Evolutionary conservation across 2,888 invertebrate genomes (phyloP).

Genomic region (Isoperla grammatica): DNA sequence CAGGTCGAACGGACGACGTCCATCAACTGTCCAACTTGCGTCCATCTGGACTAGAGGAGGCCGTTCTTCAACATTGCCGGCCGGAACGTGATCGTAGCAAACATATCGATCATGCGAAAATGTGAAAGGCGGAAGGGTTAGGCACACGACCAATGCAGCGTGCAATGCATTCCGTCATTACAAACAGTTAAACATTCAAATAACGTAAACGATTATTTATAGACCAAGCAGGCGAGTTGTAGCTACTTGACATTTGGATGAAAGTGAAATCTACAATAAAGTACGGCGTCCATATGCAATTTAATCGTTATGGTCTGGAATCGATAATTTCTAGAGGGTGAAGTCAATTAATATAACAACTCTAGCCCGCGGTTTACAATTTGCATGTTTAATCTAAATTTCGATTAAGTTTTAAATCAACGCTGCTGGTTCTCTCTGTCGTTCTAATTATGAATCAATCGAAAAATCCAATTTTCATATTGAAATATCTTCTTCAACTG

Average conservation of each 20-base stretch:
- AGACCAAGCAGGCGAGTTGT: neutral
- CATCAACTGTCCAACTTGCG: constrained; percentile 3
- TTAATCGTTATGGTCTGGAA: neutral
- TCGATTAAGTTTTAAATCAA: constrained; percentile 18
- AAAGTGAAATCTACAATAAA: neutral
- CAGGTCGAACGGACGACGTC: constrained; percentile 1
- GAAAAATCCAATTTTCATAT: neutral
- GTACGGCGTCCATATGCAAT: neutral
- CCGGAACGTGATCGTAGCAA: neutral
- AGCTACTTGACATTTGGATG: neutral
- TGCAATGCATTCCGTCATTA: neutral
- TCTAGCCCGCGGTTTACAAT: constrained; percentile 8
- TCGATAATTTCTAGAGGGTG: neutral
- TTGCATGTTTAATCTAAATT: constrained; percentile 15
- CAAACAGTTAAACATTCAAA: neutral
- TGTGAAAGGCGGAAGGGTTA: constrained; percentile 12
- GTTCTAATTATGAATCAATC: constrained; percentile 11
- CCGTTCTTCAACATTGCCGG: neutral
- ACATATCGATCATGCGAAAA: constrained; percentile 6
- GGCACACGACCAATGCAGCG: neutral
- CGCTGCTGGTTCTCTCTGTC: constrained; percentile 1
- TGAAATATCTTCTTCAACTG: neutral
- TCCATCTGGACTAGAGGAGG: neutral
- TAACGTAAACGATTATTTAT: constrained; percentile 4
- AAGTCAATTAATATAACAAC: neutral